Evolutionary conservation across 1,140 invertebrate genomes (phyloP).

Genomic region (silkworm (Bombyx mori)): ASM3026992v2 NC_085121.1:9059501-9060000

Average conservation of each 20-base stretch:
- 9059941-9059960: too few relatives aligned
- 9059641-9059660: slow-evolving; percentile 48
- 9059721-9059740: background rate
- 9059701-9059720: slow-evolving; percentile 1
- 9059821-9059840: too few relatives aligned
- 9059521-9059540: too few relatives aligned
- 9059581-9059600: background rate
- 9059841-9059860: too few relatives aligned
- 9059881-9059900: too few relatives aligned
- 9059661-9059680: slow-evolving; percentile 47
- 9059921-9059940: too few relatives aligned
- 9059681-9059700: slow-evolving; percentile 18
- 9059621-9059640: slow-evolving; percentile 43
- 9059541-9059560: background rate
- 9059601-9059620: slow-evolving; percentile 23
- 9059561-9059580: background rate
- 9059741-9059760: slow-evolving; percentile 16
- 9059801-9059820: background rate
- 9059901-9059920: too few relatives aligned
- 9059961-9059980: too few relatives aligned
- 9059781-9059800: background rate
- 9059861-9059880: too few relatives aligned
- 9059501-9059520: too few relatives aligned
- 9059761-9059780: background rate
- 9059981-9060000: too few relatives aligned